Evolutionary conservation across 2,888 invertebrate genomes (phyloP).

Genomic region (Sicus ferrugineus): DNA sequence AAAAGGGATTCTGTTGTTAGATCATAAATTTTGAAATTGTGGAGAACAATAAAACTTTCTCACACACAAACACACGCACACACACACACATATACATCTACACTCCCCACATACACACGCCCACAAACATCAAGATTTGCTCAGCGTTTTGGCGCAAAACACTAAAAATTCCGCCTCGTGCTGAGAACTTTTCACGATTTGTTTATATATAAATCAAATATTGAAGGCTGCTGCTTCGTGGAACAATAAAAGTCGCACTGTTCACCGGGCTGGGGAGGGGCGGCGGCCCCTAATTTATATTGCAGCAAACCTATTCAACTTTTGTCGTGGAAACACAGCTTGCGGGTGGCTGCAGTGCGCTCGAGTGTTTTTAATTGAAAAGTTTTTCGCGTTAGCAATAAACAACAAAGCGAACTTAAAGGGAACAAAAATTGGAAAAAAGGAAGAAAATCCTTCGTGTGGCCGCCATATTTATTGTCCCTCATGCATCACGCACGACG

Average conservation of each 20-base stretch:
- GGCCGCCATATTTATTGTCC: not conserved
- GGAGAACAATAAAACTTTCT: not conserved
- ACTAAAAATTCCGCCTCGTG: slow-evolving; percentile 11
- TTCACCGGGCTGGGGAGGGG: not conserved
- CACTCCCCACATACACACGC: not conserved
- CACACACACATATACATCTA: not conserved
- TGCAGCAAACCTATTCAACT: not conserved
- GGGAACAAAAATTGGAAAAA: not conserved
- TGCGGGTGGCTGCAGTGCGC: not conserved
- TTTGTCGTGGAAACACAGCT: not conserved
- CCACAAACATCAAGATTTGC: not conserved
- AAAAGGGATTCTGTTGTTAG: not conserved
- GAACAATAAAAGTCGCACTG: not conserved
- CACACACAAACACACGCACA: not conserved
- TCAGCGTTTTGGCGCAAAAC: not conserved
- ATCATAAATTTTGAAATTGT: slow-evolving; percentile 22
- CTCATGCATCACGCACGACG: not conserved
- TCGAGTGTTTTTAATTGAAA: slow-evolving; percentile 11
- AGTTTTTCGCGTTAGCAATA: not conserved
- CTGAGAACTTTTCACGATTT: slow-evolving; percentile 25
- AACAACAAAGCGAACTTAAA: not conserved
- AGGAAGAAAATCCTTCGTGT: not conserved
- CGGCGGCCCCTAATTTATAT: not conserved
- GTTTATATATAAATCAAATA: slow-evolving; percentile 25
- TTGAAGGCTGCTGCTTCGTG: not conserved